Evolutionary conservation across 2,888 invertebrate genomes (phyloP).

Genomic region (Caenorhabditis angaria): DNA sequence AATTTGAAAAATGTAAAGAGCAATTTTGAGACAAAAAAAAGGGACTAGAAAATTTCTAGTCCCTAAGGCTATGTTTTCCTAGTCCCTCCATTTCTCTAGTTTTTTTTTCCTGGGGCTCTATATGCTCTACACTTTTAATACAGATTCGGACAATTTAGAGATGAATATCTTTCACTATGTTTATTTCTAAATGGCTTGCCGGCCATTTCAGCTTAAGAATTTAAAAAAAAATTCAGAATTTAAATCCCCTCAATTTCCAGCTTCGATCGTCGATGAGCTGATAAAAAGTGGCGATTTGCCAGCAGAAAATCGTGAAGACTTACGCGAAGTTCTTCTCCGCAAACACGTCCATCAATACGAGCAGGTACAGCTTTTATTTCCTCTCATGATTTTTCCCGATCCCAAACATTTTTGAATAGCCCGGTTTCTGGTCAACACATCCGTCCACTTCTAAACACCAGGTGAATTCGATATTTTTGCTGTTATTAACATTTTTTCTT

Average conservation of each 20-base stretch:
- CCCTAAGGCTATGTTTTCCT: no score
- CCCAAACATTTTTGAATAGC: constrained; percentile 15
- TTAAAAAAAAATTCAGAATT: no score
- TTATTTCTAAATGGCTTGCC: no score
- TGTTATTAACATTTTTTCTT: background rate
- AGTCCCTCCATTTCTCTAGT: no score
- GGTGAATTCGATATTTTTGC: background rate
- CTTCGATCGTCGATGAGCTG: constrained; percentile 68
- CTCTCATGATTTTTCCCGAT: background rate
- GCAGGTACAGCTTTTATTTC: constrained; percentile 68
- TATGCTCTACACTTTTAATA: no score
- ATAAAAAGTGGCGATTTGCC: constrained; percentile 79
- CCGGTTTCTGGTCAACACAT: constrained; percentile 34
- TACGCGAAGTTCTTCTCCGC: constrained; percentile 85
- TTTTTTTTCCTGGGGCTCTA: no score
- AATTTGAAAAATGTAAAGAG: no score
- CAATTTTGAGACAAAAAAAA: no score
- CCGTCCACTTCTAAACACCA: background rate
- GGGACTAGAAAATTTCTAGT: no score
- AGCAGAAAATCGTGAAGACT: constrained; percentile 81
- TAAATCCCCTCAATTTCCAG: constrained; percentile 45
- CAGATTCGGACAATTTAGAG: no score
- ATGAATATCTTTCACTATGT: no score
- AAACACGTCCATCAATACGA: constrained; percentile 94
- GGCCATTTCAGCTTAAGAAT: no score